Evolutionary conservation across 2,888 invertebrate species (phyloP).

Genomic region (Pemphredon lugubris): DNA sequence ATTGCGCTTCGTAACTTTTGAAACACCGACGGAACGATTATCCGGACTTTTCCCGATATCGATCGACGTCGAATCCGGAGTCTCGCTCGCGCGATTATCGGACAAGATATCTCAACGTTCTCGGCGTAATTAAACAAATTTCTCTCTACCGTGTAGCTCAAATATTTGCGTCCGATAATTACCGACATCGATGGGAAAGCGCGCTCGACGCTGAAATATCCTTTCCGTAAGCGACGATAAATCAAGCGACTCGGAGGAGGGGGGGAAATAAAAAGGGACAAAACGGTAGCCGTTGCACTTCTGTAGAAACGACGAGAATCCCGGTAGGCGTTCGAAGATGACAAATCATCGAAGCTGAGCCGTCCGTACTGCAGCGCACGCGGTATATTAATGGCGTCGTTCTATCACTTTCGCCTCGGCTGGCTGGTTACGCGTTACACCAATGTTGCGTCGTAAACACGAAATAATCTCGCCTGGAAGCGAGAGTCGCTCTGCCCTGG

Average conservation of each 20-base stretch:
- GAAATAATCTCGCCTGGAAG: constrained; percentile 13
- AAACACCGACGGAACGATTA: too few species aligned
- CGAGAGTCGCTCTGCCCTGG: not conserved
- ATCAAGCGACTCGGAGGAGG: too few species aligned
- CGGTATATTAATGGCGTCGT: constrained; percentile 13
- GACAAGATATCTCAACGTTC: too few species aligned
- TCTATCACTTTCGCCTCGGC: constrained; percentile 31
- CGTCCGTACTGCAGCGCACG: not conserved
- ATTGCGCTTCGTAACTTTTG: too few species aligned
- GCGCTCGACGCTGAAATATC: not conserved
- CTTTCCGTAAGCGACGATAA: not conserved
- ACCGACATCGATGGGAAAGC: not conserved
- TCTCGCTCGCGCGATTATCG: too few species aligned
- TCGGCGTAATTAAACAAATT: too few species aligned
- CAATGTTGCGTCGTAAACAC: constrained; percentile 16
- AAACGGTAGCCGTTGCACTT: constrained; percentile 9
- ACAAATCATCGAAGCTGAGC: constrained; percentile 2
- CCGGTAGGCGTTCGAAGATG: constrained; percentile 17
- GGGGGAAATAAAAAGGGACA: not conserved
- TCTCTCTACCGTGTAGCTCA: too few species aligned
- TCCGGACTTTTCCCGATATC: too few species aligned
- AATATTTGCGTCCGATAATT: too few species aligned
- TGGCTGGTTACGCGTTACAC: constrained; percentile 12
- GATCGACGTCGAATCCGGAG: too few species aligned
- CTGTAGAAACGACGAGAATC: constrained; percentile 6